Conservation (phyloP, 2,113 vertebrate species). For the Catharus bicknelli region DNA sequence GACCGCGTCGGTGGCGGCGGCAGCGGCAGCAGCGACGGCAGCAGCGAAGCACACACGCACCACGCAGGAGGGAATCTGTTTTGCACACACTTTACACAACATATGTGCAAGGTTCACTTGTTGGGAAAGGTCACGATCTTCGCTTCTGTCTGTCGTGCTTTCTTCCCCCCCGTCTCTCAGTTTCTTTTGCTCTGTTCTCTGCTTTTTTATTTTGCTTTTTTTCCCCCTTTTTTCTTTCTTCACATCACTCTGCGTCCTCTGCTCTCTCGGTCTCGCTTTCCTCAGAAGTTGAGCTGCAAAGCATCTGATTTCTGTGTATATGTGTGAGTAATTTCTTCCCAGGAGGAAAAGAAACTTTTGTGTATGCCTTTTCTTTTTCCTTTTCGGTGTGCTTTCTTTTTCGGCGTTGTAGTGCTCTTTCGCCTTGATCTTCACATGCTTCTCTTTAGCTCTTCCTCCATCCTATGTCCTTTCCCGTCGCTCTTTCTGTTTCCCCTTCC, state of each 20-base stretch:
- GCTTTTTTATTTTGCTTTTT: not conserved
- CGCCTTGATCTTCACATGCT: constrained; percentile 17
- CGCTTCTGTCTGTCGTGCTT: constrained; percentile 7
- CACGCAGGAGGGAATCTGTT: constrained; percentile 54
- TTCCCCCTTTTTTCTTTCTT: not conserved
- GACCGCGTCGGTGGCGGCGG: constrained; percentile 11
- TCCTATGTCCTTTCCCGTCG: not conserved
- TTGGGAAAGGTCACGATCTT: constrained; percentile 73
- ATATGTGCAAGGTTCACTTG: constrained; percentile 74
- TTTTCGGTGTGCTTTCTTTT: not conserved
- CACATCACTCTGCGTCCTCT: constrained; percentile 17
- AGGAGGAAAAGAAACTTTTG: constrained; percentile 47
- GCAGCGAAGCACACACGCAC: constrained; percentile 38
- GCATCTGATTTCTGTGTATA: not conserved
- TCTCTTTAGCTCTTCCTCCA: constrained; percentile 4
- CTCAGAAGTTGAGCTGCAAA: constrained; percentile 16
- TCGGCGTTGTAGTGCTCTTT: not conserved
- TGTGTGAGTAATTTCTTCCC: constrained; percentile 4
- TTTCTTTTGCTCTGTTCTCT: constrained; percentile 51
- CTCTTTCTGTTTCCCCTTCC: constrained; percentile 14
- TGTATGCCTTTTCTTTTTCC: not conserved
- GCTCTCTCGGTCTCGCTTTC: not conserved
- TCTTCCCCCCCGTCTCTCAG: constrained; percentile 36
- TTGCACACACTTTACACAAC: constrained; percentile 73
- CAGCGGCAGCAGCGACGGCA: not conserved